Conservation (phyloP, 2,797 vertebrate genomes). For the Smutsia temminckii region DNA sequence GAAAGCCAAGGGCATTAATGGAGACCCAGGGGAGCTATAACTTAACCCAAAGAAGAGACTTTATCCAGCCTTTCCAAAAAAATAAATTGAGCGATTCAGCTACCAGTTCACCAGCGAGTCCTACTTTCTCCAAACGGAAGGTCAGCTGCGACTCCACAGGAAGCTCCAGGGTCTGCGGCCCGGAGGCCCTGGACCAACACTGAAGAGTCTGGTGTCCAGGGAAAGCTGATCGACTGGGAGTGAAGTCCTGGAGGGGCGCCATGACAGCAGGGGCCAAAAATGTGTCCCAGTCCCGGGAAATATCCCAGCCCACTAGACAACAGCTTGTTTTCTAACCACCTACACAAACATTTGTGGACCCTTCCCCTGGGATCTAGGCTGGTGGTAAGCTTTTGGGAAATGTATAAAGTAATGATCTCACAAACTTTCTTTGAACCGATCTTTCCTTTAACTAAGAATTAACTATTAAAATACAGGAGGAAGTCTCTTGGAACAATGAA, state of each 20-base stretch:
- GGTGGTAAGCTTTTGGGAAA: slow-evolving; percentile 42
- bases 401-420: neutral
- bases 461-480: neutral
- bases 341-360: slow-evolving; percentile 57
- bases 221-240: slow-evolving; percentile 43
- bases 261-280: slow-evolving; percentile 39
- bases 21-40: neutral
- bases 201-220: slow-evolving; percentile 48
- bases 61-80: neutral
- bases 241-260: slow-evolving; percentile 7
- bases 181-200: neutral
- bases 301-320: slow-evolving; percentile 44
- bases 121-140: neutral
- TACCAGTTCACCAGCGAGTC: slow-evolving; percentile 3
- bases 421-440: neutral
- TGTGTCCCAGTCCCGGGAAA: slow-evolving; percentile 49
- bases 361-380: neutral
- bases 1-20: neutral
- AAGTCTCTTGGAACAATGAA: neutral
- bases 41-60: neutral
- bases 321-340: slow-evolving; percentile 49
- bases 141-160: neutral
- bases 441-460: slow-evolving; percentile 29
- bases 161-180: neutral
- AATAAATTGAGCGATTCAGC: slow-evolving; percentile 21